Evolutionary conservation across 2,113 vertebrate genomes (phyloP).

Genomic region (Pangasianodon gigas): DNA sequence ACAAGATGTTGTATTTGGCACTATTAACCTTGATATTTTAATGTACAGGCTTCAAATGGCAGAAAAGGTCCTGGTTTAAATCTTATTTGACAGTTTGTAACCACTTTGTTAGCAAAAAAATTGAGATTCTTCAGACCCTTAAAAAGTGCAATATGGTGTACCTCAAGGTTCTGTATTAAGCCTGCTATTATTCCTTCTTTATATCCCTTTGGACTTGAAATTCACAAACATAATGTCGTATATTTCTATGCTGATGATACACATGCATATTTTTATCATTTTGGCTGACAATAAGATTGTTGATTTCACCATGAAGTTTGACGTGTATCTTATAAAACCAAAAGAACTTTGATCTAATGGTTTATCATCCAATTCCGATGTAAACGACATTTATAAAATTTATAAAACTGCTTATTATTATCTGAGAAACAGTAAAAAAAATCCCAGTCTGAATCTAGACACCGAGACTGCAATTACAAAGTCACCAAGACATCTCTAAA

Average conservation of each 20-base stretch:
- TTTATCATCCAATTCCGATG: not conserved
- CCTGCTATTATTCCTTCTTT: not conserved
- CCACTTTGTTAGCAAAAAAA: not conserved
- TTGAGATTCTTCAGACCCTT: not conserved
- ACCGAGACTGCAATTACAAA: slow-evolving; percentile 66
- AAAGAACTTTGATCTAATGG: not conserved
- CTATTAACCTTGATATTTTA: not conserved
- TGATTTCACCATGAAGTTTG: not conserved
- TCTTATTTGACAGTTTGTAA: not conserved
- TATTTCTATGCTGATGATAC: not conserved
- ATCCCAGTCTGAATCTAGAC: not conserved
- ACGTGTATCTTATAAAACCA: not conserved
- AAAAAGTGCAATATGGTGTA: not conserved
- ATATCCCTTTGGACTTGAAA: not conserved
- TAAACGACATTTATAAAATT: not conserved
- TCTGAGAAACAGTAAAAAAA: not conserved
- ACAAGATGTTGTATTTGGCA: not conserved
- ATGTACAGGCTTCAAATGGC: not conserved
- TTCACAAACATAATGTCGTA: not conserved
- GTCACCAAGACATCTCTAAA: slow-evolving; percentile 60
- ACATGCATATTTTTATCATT: not conserved
- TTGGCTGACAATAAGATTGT: not conserved
- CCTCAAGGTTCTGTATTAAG: not conserved
- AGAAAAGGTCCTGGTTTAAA: not conserved
- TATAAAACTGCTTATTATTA: not conserved